These are phyloP conservation scores for Elachura formosa DNA, from an alignment of 2,113 vertebrate species.

Conservation along the genomic window DNA sequence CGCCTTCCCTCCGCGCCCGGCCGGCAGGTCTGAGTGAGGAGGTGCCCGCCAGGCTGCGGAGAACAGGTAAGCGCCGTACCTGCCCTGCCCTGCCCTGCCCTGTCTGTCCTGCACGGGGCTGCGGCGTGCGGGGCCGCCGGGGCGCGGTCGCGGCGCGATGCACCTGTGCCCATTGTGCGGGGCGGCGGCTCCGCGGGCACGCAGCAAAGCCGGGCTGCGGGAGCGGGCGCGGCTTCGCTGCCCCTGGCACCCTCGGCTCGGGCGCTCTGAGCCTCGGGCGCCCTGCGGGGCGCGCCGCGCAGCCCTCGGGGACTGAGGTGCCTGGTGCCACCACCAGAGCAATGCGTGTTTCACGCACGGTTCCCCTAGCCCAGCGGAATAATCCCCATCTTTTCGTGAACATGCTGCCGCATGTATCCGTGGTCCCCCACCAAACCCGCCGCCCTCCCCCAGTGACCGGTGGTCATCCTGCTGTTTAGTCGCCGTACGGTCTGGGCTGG, in stretches of 20 bases:
- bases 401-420: not conserved
- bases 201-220: not conserved
- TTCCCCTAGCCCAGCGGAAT: not conserved
- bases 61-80: not conserved
- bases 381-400: not conserved
- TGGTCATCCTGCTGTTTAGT: not conserved
- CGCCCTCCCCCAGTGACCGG: not conserved
- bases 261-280: too few species aligned
- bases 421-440: not conserved
- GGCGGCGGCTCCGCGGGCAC: not conserved
- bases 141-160: not conserved
- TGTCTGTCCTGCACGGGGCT: not conserved
- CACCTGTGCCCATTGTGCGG: conserved; percentile 34
- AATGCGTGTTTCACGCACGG: not conserved
- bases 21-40: not conserved
- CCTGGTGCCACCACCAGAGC: not conserved
- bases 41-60: not conserved
- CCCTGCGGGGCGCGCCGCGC: not conserved
- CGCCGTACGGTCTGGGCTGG: fast-evolving
- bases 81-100: too few species aligned
- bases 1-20: not conserved
- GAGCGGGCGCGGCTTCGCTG: not conserved
- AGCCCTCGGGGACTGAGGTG: not conserved
- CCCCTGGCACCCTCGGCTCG: too few species aligned
- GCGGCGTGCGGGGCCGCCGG: not conserved